phyloP scores from a whole-genome alignment of 2,888 invertebrate species.

The Drosophila austrosaltans region DNA sequence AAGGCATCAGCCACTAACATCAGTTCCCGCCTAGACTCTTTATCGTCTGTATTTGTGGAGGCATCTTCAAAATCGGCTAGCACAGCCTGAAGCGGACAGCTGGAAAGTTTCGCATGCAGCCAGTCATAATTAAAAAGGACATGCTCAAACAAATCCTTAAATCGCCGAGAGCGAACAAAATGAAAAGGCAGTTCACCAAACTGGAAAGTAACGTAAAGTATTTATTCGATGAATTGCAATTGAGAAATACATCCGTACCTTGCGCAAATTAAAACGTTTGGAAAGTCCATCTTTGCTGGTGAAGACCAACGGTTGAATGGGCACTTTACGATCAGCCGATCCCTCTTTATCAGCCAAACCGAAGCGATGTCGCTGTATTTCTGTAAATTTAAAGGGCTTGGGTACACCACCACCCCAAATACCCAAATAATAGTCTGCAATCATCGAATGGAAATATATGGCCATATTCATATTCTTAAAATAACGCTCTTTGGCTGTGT shows the following conservation, averaged over 20 bases:
- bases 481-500: constrained; percentile 96
- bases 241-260: constrained; percentile 85
- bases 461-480: constrained; percentile 99
- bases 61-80: constrained; percentile 98
- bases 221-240: too few relatives aligned
- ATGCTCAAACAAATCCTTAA: constrained; percentile 94
- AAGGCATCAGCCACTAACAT: constrained; percentile 97
- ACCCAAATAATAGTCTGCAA: constrained; percentile 98
- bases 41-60: constrained; percentile 90
- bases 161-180: constrained; percentile 94
- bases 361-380: constrained; percentile 94
- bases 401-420: constrained; percentile 97
- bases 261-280: constrained; percentile 95
- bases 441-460: constrained; percentile 97
- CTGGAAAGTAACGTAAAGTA: constrained; percentile 82
- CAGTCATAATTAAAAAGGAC: constrained; percentile 99
- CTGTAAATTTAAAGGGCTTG: constrained; percentile 98
- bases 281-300: constrained; percentile 94
- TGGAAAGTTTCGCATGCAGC: constrained; percentile 97
- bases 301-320: constrained; percentile 96
- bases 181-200: constrained; percentile 98
- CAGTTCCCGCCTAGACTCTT: constrained; percentile 90
- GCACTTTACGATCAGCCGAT: constrained; percentile 96
- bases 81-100: constrained; percentile 97
- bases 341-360: constrained; percentile 91